Evolutionary conservation across 2,888 invertebrate species (phyloP), one percentile per base, ranked within the genome.

Genomic region (Drosophila robusta): DNA sequence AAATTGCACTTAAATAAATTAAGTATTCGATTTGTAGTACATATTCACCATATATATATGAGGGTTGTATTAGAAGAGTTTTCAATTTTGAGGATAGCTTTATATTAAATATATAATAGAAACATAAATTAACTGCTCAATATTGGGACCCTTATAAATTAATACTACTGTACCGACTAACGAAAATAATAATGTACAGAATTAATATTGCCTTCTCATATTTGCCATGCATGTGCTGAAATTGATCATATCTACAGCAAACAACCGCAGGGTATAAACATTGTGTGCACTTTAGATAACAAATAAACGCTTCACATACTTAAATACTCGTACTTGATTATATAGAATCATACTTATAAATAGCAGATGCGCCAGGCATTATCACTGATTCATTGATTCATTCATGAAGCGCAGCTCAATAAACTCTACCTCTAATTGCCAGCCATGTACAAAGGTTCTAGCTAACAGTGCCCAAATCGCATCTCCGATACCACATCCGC

Each of bases 241-340:
- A 1, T n/a, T 16, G 1, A 14, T 14, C 38, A 61, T 45, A 44
- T 26, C 61, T 58, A 3, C 1, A 8, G 9, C 1, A 6, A 1
- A 1, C 34, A n/a, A 8, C n/a, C 34, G 38, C 49, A 26, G 29
- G 32, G 41, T 32, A 42, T 47, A n/a, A 62, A 55, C 47, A 63
- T 32, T 67, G 72, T 80, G 72, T 73, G 75, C 65, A 80, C 80
- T 80, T 82, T 70, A 80, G 80, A 80, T 82, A 80, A 80, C 70
- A 72, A 80, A 42, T 78, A 81, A 81, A 66, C 66, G 51, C 66
- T 66, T 50, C 57, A 49, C 29, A 51, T 55, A 66, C 49, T 54
- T 62, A 26, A 38, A 55, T 47, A 46, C n/a, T 42, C 39, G 46
- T 41, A 42, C 9, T 52, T 38, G 42, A 32, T 11, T 47, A 12